Base-by-base conservation (phyloP, 1,140 invertebrate species). In the Scaptomyza graminum region DNA sequence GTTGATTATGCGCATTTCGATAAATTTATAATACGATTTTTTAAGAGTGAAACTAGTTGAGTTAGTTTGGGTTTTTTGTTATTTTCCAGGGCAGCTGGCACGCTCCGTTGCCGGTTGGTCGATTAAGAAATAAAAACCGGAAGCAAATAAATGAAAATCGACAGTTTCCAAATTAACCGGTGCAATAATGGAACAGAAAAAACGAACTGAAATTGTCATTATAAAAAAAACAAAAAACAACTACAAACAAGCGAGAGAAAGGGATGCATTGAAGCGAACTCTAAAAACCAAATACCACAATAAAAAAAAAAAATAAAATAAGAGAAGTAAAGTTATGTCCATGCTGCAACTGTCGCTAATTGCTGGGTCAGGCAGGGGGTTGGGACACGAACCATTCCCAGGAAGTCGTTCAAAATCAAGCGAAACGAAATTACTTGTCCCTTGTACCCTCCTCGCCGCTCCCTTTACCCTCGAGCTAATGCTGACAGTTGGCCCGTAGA, bases 391-490 rank as follows among this genome's bases (percentile, higher is more conserved):
- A 55, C 56, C 31, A 34, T 72, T 74, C 59, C 64, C 82, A 85
- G 82, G 83, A 85, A 85, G 82, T 85, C 69, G 83, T 85, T 85
- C 70, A 88, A 81, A 85, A 85, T 85, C 82, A 85, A 85, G 82
- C 82, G 82, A 82, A 82, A 87, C 82, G 82, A 85, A 85, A 82
- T 82, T 69, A 78, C 78, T 87, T 72, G 78, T 70, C 74, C 69
- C 79, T 5, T 12, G 41, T 31, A 5, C 28, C 15, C 41, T 71
- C 12, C n/a, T 15, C 25, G 9, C 9, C 9, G 16, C 6, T n/a
- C 52, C 41, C 11, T 13, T 12, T 18, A 28, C 22, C 13, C 44
- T 62, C 11, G 18, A 60, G 46, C 37, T 43, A 66, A 75, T 77
- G 66, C 57, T 69, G 66, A 68, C 74, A 78, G 73, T 77, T 78